Evolutionary conservation across 1,140 invertebrate species (phyloP).

Genomic region (Protaetia brevitarsis): DNA sequence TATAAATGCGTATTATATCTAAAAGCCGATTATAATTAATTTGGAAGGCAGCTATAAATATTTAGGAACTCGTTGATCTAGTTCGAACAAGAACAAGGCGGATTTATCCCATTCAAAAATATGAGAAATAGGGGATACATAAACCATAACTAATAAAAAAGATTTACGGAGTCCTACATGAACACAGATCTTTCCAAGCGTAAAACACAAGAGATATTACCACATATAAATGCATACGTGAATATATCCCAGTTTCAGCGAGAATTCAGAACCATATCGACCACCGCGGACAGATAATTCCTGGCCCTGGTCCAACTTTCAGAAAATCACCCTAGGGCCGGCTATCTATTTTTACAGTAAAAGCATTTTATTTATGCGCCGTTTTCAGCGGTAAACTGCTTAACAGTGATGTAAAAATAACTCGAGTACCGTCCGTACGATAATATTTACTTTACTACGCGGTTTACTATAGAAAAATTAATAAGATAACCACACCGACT

Average conservation of each 20-base stretch:
- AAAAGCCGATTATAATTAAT: too few relatives aligned
- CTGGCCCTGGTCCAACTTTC: neutral
- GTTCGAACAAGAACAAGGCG: too few relatives aligned
- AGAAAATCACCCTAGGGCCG: neutral
- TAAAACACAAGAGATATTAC: too few relatives aligned
- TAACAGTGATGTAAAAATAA: neutral
- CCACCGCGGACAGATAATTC: neutral
- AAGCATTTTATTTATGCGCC: neutral
- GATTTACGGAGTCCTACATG: too few relatives aligned
- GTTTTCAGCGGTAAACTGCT: neutral
- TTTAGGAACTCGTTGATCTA: too few relatives aligned
- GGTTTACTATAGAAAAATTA: neutral
- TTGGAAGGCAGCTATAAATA: too few relatives aligned
- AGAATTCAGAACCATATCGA: neutral
- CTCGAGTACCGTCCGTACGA: neutral
- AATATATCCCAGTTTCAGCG: neutral
- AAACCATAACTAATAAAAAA: too few relatives aligned
- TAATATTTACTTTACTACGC: neutral
- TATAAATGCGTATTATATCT: too few relatives aligned
- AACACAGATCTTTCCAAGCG: too few relatives aligned
- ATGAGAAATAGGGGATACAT: too few relatives aligned
- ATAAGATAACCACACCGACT: neutral
- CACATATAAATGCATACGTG: too few relatives aligned
- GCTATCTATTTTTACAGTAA: constrained; percentile 10
- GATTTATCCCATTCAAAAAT: too few relatives aligned